Evolutionary conservation across 2,797 vertebrate species (phyloP).

Genomic region (Numenius phaeopus): DNA sequence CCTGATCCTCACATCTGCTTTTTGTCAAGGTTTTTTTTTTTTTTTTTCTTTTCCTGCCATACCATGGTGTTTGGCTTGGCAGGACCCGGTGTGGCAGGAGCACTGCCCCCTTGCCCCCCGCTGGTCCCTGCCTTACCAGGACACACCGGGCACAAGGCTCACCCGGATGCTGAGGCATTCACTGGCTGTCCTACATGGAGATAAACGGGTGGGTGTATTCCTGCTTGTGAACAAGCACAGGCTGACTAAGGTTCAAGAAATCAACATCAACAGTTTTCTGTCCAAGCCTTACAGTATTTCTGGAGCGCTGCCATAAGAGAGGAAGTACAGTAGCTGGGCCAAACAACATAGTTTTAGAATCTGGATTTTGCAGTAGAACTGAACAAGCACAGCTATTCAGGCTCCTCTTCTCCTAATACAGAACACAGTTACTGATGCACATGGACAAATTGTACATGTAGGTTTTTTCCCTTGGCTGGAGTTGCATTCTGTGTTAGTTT

Average conservation of each 20-base stretch:
- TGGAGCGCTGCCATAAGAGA: not conserved
- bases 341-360: not conserved
- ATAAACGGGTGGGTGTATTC: not conserved
- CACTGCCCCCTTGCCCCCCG: not conserved
- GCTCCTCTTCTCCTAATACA: not conserved
- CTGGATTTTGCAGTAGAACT: not conserved
- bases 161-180: not conserved
- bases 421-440: not conserved
- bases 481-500: not conserved
- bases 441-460: not conserved
- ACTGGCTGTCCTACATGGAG: not conserved
- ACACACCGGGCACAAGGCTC: not conserved
- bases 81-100: not conserved
- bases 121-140: not conserved
- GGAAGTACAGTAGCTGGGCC: not conserved
- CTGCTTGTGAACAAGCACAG: not conserved
- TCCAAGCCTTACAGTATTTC: not conserved
- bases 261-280: not conserved
- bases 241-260: not conserved
- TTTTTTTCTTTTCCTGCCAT: not conserved
- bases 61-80: not conserved
- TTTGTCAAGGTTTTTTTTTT: not conserved
- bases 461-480: not conserved
- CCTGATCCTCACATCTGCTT: not conserved
- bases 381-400: not conserved